phyloP scores from a whole-genome alignment of 37 sponge, comb jelly and placozoan species.

The Beroe forskalii region DNA sequence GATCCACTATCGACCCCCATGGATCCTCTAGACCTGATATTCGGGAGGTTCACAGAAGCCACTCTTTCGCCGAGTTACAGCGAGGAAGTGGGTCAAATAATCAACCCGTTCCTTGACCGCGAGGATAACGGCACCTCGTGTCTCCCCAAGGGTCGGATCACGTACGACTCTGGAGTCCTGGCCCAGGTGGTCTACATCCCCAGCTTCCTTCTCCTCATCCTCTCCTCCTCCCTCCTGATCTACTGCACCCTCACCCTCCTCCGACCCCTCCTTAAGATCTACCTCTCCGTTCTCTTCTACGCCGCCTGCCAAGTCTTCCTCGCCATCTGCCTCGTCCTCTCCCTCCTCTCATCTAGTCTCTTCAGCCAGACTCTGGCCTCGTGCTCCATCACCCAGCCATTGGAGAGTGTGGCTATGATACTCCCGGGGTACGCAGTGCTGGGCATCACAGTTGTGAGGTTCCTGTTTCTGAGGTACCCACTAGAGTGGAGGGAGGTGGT shows the following conservation, averaged over 20 bases:
- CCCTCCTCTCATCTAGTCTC: conserved; percentile 8
- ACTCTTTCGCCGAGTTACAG: neutral
- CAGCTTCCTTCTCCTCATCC: neutral
- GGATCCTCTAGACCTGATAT: neutral
- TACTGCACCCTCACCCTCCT: conserved; percentile 47
- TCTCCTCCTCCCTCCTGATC: neutral
- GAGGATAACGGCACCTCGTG: conserved; percentile 10
- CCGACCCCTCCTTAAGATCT: conserved; percentile 38
- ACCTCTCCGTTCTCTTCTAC: conserved; percentile 21
- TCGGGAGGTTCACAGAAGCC: neutral
- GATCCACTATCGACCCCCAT: neutral
- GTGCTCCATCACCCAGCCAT: conserved; percentile 4
- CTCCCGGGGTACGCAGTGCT: conserved; percentile 47
- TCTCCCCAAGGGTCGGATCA: neutral
- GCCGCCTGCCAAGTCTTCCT: conserved; percentile 13
- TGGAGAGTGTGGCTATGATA: conserved; percentile 21
- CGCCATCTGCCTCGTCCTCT: conserved; percentile 2
- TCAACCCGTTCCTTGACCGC: neutral
- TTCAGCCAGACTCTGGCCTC: neutral
- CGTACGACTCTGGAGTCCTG: conserved; percentile 9
- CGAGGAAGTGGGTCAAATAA: neutral
- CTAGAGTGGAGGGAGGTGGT: neutral
- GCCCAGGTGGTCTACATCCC: conserved; percentile 34
- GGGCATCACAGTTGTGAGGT: neutral
- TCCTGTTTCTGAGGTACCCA: conserved; percentile 41